A percentile compares a stretch with the other conserved stretches of the same genome.
phyloP scores from a whole-genome alignment of 1,140 invertebrate species.

The Trichonephila clavata region DNA sequence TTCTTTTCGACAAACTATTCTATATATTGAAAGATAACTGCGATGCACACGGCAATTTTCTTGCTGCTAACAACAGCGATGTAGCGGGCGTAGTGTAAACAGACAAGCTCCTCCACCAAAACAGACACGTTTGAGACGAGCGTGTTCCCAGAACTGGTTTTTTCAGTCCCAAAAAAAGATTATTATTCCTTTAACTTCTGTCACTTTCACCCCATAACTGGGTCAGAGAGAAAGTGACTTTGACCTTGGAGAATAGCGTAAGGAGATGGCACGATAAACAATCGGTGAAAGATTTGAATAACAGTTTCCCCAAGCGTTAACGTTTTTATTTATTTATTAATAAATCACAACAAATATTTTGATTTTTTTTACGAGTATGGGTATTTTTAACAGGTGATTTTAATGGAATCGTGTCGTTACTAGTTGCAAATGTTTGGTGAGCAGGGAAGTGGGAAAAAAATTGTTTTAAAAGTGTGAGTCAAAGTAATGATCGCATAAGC shows the following conservation, averaged over 20 bases:
- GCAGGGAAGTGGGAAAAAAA: too few species aligned
- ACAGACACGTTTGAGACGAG: background rate
- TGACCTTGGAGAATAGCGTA: background rate
- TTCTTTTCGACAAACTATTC: too few species aligned
- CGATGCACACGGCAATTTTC: background rate
- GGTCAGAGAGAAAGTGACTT: constrained; percentile 22
- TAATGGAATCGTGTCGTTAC: too few species aligned
- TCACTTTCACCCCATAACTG: constrained; percentile 7
- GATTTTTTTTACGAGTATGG: background rate
- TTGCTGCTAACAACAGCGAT: background rate
- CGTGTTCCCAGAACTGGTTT: background rate
- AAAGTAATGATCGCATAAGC: too few species aligned
- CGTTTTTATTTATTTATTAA: too few species aligned
- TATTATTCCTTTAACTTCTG: too few species aligned
- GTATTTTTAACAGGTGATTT: background rate
- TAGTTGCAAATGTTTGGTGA: too few species aligned
- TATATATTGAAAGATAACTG: too few species aligned
- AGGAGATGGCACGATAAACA: background rate
- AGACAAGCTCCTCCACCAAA: background rate
- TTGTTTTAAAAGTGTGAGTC: too few species aligned
- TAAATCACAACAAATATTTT: background rate
- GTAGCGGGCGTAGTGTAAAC: background rate
- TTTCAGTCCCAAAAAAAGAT: background rate
- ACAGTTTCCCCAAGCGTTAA: background rate
- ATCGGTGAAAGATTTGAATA: background rate